These are phyloP conservation scores for Acronicta aceris DNA, from an alignment of 2,888 invertebrate species.

Conservation along the genomic window DNA sequence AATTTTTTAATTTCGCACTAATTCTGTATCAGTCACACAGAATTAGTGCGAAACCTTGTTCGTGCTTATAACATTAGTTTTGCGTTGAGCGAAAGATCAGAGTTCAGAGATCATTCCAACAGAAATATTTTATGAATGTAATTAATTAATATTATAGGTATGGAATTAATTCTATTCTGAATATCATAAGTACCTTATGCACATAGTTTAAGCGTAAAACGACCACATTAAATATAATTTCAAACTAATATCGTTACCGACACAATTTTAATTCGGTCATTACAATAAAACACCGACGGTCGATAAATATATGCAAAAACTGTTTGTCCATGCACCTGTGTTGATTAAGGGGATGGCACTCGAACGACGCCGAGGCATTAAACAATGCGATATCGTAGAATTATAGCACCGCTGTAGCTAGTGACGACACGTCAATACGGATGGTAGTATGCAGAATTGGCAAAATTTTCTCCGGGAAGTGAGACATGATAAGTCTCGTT, in stretches of 20 bases:
- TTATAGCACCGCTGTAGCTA: slow-evolving; percentile 65
- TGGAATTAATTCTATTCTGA: neutral
- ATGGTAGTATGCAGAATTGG: slow-evolving; percentile 48
- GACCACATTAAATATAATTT: slow-evolving; percentile 7
- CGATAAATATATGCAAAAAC: slow-evolving; percentile 42
- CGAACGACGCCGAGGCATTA: slow-evolving; percentile 57
- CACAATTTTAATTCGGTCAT: slow-evolving; percentile 38
- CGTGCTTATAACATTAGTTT: neutral
- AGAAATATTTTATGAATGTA: slow-evolving; percentile 2
- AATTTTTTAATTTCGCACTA: neutral
- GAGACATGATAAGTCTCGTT: neutral
- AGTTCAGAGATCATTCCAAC: slow-evolving; percentile 35
- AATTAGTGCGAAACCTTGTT: neutral
- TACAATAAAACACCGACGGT: slow-evolving; percentile 33
- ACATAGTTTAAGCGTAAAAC: neutral
- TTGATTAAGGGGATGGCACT: slow-evolving; percentile 57
- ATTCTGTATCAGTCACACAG: too few relatives aligned
- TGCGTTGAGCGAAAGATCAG: neutral
- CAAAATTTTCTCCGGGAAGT: neutral
- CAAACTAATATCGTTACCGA: slow-evolving; percentile 19
- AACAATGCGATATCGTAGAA: slow-evolving; percentile 70
- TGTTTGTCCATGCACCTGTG: slow-evolving; percentile 57
- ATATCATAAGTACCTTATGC: neutral
- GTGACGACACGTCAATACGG: slow-evolving; percentile 59
- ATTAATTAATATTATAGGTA: slow-evolving; percentile 1